Percentiles rank a stretch among this genome's conserved stretches.
phyloP scores from a whole-genome alignment of 2,113 vertebrate genomes.

The Actenoides hombroni region DNA sequence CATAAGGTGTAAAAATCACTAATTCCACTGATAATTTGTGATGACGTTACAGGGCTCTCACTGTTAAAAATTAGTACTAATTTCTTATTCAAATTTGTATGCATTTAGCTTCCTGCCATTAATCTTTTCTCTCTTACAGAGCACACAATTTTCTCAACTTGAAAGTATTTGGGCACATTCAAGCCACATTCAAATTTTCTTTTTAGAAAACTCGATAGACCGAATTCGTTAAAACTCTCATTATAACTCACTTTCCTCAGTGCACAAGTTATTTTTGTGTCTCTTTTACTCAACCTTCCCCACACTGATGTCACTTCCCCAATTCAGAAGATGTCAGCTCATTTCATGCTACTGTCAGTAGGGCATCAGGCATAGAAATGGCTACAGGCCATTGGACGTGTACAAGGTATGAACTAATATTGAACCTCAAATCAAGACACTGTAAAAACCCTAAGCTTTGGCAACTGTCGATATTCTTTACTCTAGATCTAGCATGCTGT shows the following conservation, averaged over 20 bases:
- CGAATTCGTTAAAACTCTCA: not conserved
- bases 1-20: not conserved
- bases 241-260: not conserved
- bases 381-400: fast-evolving
- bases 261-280: not conserved
- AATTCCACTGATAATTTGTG: not conserved
- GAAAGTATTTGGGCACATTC: not conserved
- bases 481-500: not conserved
- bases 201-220: not conserved
- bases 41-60: not conserved
- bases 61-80: not conserved
- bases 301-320: not conserved
- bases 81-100: not conserved
- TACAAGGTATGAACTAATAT: not conserved
- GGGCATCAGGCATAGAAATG: not conserved
- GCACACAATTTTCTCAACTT: not conserved
- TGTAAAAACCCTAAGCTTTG: not conserved
- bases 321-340: not conserved
- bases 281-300: not conserved
- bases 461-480: not conserved
- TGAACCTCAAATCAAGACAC: not conserved
- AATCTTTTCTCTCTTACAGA: not conserved
- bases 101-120: not conserved
- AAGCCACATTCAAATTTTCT: not conserved
- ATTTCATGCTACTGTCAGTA: not conserved